Conservation (phyloP, 2,797 vertebrate species). For the Ispidina picta region DNA sequence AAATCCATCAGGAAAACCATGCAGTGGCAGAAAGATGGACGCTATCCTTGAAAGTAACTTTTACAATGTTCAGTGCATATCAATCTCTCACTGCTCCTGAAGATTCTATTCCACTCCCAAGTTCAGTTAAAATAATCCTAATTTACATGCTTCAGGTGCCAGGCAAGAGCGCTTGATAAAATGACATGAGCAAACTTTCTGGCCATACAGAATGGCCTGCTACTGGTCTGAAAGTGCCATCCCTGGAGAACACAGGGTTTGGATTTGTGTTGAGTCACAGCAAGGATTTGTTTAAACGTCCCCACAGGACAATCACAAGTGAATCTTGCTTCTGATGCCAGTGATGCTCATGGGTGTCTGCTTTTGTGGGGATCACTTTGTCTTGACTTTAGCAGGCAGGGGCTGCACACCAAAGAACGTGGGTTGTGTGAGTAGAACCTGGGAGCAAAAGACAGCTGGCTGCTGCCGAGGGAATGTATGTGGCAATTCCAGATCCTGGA, state of each 20-base stretch:
- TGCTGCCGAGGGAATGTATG: neutral
- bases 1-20: neutral
- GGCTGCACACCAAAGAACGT: neutral
- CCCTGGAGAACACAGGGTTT: neutral
- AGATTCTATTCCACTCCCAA: neutral
- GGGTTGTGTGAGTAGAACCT: neutral
- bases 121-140: neutral
- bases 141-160: neutral
- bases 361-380: neutral
- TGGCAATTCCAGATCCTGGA: neutral
- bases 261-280: too few species aligned
- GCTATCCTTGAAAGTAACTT: neutral
- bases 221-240: neutral
- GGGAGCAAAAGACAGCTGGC: neutral
- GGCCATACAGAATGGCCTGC: neutral
- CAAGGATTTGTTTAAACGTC: too few species aligned
- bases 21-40: neutral
- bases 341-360: neutral
- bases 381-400: neutral
- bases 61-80: neutral
- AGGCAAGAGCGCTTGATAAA: neutral
- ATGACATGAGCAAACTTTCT: neutral
- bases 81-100: neutral
- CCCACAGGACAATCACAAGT: neutral
- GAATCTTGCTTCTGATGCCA: neutral